Evolutionary conservation across 1,140 invertebrate species (phyloP).

Genomic region (Panagrolaimus sp.): DNA sequence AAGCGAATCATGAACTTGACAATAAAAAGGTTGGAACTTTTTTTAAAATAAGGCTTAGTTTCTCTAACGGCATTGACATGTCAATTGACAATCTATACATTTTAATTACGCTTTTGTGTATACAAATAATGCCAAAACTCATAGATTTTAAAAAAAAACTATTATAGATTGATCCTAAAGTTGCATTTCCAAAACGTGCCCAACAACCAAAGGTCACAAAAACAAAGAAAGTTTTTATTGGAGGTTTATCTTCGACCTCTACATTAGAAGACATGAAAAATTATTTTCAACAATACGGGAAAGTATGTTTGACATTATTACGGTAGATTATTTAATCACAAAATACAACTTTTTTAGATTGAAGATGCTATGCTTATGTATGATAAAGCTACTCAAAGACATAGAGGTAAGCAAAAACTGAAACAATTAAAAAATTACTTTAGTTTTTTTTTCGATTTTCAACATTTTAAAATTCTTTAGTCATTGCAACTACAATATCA

Average conservation of each 20-base stretch:
- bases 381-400: conserved; percentile 98
- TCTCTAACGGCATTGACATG: no score
- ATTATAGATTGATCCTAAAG: conserved; percentile 97
- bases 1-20: conserved; percentile 50
- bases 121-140: no score
- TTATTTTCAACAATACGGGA: conserved; percentile 98
- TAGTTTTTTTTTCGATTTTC: no score
- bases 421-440: no score
- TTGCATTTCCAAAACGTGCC: conserved; percentile 95
- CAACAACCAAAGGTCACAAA: conserved; percentile 99
- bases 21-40: conserved; percentile 58
- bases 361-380: conserved; percentile 99
- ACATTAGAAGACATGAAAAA: conserved; percentile 99
- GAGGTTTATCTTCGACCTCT: conserved; percentile 93
- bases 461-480: no score
- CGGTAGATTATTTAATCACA: background rate
- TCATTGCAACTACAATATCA: no score
- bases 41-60: no score
- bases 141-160: background rate
- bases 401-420: conserved; percentile 79
- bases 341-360: conserved; percentile 76
- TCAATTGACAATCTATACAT: no score
- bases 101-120: no score
- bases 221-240: conserved; percentile 99
- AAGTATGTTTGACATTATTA: conserved; percentile 65